Base-by-base conservation (phyloP, 2,888 invertebrate species). In the Apotomis capreana region DNA sequence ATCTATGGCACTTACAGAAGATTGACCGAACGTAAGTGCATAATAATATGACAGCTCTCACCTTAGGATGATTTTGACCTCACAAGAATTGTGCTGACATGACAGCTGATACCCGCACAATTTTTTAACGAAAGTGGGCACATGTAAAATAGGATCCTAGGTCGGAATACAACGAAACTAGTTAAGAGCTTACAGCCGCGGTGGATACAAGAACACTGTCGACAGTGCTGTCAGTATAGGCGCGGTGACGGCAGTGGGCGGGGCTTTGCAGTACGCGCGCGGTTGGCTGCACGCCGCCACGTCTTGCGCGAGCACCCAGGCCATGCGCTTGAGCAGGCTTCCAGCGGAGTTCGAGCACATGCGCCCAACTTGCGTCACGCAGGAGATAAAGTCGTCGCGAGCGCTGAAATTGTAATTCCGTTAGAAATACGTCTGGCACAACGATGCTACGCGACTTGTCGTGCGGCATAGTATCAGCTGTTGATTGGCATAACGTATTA, bases 291-390 rank as follows among this genome's bases (percentile, higher is more conserved):
- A 92, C 0, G 89, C 86, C 0, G 89, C 92, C 3, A 92, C 88
- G 74, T 93, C 91, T 69, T 91, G 91, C 0, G 92, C 89, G 8
- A 92, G 83, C 10, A 93, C 89, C 87, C 90, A 90, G 1, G 92
- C 91, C 86, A 93, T 89, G 37, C 89, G 87, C 71, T 86, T 83
- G 26, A 93, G 86, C 74, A 93, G 78, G 0, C 79, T 82, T 69
- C 87, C 83, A 0, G 90, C 92, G 0, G 81, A 65, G 40, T 73
- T 76, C 0, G 91, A 87, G 74, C 92, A 93, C 2, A 84, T 78
- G 4, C 89, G 84, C 0, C 90, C 89, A 0, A 87, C 89, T 62
- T 87, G 79, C 3, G 85, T 80, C 55, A 92, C 91, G 79, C 92
- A 93, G 64, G 83, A 77, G 70, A 92, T 78, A 77, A 90, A 93